phyloP scores from a whole-genome alignment of 2,113 vertebrate genomes.

The Macrotus californicus region DNA sequence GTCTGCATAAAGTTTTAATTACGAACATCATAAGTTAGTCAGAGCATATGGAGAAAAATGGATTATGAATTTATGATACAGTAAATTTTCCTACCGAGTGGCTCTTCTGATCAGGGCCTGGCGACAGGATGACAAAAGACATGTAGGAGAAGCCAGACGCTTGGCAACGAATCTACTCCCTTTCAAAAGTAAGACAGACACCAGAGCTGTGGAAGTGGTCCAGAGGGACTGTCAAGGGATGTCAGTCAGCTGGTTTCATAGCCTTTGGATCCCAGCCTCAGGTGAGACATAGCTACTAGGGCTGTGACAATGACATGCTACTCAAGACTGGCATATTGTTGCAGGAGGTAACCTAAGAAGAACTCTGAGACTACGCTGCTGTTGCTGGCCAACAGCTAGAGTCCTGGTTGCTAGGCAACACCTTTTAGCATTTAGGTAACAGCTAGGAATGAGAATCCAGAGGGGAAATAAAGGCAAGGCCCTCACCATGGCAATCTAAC shows the following conservation, averaged over 20 bases:
- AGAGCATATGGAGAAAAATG: slow-evolving; percentile 72
- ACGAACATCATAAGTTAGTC: slow-evolving; percentile 65
- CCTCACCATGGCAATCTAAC: too few relatives aligned
- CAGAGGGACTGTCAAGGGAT: background rate
- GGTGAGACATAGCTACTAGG: background rate
- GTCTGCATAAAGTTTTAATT: slow-evolving; percentile 73
- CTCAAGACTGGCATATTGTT: background rate
- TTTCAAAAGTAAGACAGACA: background rate
- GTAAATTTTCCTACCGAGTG: slow-evolving; percentile 45
- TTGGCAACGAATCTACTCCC: background rate
- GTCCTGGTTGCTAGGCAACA: too few relatives aligned
- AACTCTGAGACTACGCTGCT: too few relatives aligned
- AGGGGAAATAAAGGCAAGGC: too few relatives aligned
- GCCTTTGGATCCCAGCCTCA: background rate
- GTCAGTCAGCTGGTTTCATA: background rate
- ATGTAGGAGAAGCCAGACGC: background rate
- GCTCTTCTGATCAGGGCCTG: background rate
- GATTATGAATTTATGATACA: slow-evolving; percentile 65
- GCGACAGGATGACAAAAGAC: slow-evolving; percentile 25
- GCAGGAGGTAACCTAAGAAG: too few relatives aligned
- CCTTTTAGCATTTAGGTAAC: too few relatives aligned
- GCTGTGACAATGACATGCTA: background rate
- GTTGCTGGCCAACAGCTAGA: too few relatives aligned
- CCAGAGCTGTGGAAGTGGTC: background rate
- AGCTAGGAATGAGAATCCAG: too few relatives aligned